Percentiles rank a stretch among this genome's conserved stretches.
Conservation (phyloP, 2,888 invertebrate genomes). For the Thereva nobilitata region DNA sequence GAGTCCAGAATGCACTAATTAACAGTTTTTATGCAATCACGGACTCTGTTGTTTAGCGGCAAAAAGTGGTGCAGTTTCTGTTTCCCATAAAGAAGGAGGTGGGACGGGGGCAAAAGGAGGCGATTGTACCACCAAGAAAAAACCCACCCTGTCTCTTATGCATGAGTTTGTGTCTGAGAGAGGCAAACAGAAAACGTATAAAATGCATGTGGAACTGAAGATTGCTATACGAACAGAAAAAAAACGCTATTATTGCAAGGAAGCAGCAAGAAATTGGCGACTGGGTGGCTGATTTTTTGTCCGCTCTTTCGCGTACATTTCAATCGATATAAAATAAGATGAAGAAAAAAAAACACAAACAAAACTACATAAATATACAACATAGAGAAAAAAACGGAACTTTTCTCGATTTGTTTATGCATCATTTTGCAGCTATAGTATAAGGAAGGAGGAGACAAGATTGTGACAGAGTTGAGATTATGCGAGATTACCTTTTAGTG, state of each 20-base stretch:
- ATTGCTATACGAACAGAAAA: conserved; percentile 12
- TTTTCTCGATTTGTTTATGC: conserved; percentile 16
- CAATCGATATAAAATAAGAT: conserved; percentile 40
- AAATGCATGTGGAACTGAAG: conserved; percentile 29
- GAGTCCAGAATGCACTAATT: conserved; percentile 29
- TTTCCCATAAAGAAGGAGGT: conserved; percentile 4
- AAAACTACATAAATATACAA: conserved; percentile 11
- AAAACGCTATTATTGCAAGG: conserved; percentile 40
- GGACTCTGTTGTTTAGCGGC: neutral
- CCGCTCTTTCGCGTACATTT: conserved; percentile 27
- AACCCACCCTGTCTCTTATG: conserved; percentile 27
- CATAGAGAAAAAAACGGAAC: conserved; percentile 13
- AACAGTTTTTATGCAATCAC: conserved; percentile 19
- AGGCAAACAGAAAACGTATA: conserved; percentile 18
- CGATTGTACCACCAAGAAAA: neutral
- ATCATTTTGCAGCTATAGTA: conserved; percentile 1
- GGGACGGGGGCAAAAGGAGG: neutral
- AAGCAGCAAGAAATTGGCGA: conserved; percentile 43
- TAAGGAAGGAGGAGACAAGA: conserved; percentile 14
- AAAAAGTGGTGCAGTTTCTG: conserved; percentile 26
- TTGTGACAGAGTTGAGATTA: conserved; percentile 9
- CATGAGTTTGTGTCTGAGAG: conserved; percentile 16
- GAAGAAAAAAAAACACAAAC: conserved; percentile 16
- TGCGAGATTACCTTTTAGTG: conserved; percentile 26
- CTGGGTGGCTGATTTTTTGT: conserved; percentile 44